phyloP scores from a whole-genome alignment of 1,140 invertebrate genomes.

The Bilobella aurantiaca region DNA sequence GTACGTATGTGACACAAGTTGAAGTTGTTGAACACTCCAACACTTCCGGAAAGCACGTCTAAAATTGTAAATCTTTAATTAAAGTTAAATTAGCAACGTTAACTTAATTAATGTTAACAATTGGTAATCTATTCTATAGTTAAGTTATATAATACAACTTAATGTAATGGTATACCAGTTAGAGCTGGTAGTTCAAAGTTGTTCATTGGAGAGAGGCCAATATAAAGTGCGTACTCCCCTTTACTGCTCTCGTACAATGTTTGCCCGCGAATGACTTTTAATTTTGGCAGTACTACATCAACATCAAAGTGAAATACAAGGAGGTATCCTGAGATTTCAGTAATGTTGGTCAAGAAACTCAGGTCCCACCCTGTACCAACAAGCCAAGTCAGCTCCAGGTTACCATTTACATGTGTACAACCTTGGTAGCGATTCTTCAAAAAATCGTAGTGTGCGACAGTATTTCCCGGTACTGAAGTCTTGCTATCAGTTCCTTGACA shows the following conservation, averaged over 20 bases:
- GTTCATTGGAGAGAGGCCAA: slow-evolving; percentile 75
- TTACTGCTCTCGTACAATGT: slow-evolving; percentile 77
- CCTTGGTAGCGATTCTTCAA: slow-evolving; percentile 85
- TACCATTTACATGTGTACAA: slow-evolving; percentile 95
- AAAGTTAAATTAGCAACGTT: not conserved
- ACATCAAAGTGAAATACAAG: slow-evolving; percentile 89
- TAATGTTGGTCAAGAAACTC: slow-evolving; percentile 83
- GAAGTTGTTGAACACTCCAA: slow-evolving; percentile 88
- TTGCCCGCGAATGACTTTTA: slow-evolving; percentile 89
- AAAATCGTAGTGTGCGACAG: too few species aligned
- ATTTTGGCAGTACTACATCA: slow-evolving; percentile 72
- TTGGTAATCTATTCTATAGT: too few species aligned
- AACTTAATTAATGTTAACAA: not conserved
- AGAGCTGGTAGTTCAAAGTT: slow-evolving; percentile 81
- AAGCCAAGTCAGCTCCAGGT: slow-evolving; percentile 89
- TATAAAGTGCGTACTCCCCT: slow-evolving; percentile 68
- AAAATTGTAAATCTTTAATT: not conserved
- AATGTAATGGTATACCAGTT: too few species aligned
- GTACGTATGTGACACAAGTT: slow-evolving; percentile 90
- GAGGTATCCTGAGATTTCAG: slow-evolving; percentile 95
- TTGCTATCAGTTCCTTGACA: too few species aligned
- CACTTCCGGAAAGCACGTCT: slow-evolving; percentile 48
- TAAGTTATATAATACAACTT: too few species aligned
- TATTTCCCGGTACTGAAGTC: too few species aligned
- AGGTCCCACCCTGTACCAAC: slow-evolving; percentile 73